phyloP scores from a whole-genome alignment of 2,888 invertebrate species.

The Macroteleia sp. region DNA sequence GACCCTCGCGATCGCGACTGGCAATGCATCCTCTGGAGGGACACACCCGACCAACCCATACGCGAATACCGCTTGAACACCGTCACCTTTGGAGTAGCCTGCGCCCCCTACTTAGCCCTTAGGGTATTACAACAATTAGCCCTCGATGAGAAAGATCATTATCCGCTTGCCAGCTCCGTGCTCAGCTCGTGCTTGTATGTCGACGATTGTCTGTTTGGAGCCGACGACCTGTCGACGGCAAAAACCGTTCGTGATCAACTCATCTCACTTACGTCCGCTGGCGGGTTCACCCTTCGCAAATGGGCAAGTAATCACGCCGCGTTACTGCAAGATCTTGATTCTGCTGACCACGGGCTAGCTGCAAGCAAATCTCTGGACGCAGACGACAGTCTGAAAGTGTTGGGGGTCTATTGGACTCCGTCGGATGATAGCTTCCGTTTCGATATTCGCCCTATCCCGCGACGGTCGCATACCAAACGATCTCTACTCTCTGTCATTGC shows the following conservation, averaged over 20 bases:
- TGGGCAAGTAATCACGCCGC: neutral
- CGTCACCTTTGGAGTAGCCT: neutral
- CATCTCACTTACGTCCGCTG: neutral
- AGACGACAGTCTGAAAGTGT: neutral
- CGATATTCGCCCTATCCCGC: too few species aligned
- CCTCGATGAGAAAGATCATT: neutral
- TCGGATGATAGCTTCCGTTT: neutral
- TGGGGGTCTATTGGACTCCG: neutral
- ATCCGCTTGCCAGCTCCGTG: neutral
- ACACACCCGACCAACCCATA: neutral
- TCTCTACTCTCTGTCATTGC: neutral
- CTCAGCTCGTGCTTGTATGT: neutral
- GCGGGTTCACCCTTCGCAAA: neutral
- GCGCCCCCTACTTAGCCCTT: neutral
- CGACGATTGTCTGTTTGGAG: too few species aligned
- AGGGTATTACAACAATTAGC: neutral
- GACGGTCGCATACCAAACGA: too few species aligned
- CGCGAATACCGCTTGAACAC: neutral
- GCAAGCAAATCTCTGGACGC: neutral
- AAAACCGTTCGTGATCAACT: slow-evolving; percentile 13
- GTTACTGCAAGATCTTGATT: neutral
- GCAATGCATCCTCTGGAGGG: neutral
- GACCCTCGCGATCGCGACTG: neutral
- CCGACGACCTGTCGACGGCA: too few species aligned
- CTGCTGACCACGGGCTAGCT: neutral